Percentiles rank a stretch among this genome's conserved stretches.
Conservation (phyloP, 2,113 vertebrate species). For the Spermophilus dauricus region DNA sequence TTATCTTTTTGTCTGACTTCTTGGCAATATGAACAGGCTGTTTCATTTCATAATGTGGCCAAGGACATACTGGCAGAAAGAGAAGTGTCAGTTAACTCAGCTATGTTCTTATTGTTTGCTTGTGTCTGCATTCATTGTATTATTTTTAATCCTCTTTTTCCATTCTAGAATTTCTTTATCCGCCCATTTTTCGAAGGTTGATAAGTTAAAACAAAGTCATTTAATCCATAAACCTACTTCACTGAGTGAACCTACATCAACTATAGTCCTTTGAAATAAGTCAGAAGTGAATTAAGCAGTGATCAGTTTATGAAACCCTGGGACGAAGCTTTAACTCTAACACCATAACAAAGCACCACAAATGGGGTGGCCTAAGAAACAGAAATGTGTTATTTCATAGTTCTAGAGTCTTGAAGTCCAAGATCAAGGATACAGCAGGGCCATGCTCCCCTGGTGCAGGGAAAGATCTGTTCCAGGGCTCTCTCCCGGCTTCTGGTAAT, state of each 20-base stretch:
- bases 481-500: not conserved
- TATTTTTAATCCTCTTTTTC: not conserved
- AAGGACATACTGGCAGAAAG: not conserved
- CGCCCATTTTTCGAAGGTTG: not conserved
- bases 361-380: not conserved
- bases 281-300: not conserved
- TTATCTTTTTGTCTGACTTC: not conserved
- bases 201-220: slow-evolving; percentile 35
- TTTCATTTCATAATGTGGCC: not conserved
- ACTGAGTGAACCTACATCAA: not conserved
- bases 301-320: no score
- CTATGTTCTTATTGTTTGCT: not conserved
- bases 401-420: not conserved
- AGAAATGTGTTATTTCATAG: not conserved
- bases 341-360: not conserved
- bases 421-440: not conserved
- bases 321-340: no score
- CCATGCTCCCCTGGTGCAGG: not conserved
- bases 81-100: not conserved
- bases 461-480: not conserved
- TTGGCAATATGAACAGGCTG: not conserved
- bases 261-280: not conserved
- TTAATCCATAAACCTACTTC: slow-evolving; percentile 8
- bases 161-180: not conserved
- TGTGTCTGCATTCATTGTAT: not conserved